Evolutionary conservation across 2,797 vertebrate genomes (phyloP), one percentile per base, ranked within the genome.

Genomic region (Epinephelus malabaricus): DNA sequence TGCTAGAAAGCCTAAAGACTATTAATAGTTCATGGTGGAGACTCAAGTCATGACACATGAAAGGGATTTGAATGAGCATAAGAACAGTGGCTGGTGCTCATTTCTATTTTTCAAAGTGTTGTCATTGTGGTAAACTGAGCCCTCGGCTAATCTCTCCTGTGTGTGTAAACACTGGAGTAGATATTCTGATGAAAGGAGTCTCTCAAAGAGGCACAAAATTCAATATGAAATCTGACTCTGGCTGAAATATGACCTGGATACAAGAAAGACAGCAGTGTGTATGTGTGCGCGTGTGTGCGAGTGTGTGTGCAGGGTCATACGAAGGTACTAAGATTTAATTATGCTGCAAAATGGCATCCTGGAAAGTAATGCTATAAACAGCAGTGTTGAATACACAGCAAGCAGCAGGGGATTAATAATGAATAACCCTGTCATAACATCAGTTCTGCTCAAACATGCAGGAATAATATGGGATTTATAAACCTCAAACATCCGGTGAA

Each of bases 11-110:
- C 81, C 45, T 83, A 86, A 59, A 78, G 78, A 83, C 92, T 94
- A 95, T 93, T 91, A 94, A 95, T 95, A 95, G 92, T 92, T 86
- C 81, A 82, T 51, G 54, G 79, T 81, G 85, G 89, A 91, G 84
- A 88, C 89, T 92, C 84, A 89, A 90, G 90, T 91, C 84, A 89
- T 81, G 89, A 89, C 88, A 91, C 80, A 90, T 75, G 75, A 85
- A 92, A 88, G 84, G 79, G 87, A 90, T 86, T 90, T 72, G 58
- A 92, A 78, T 50, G 84, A 75, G 82, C 46, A 72, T 51, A 65
- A 65, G 77, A 88, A 88, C 78, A 89, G 73, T 69, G 77, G 83
- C 86, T 84, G 76, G 46, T 74, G 59, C 72, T 89, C 75, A 65
- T 89, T 88, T 82, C 64, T 86, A 60, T 65, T 81, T 85, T 86